Evolutionary conservation across 2,888 invertebrate genomes (phyloP), one percentile per base, ranked within the genome.

Genomic region (Anaspis maculata): DNA sequence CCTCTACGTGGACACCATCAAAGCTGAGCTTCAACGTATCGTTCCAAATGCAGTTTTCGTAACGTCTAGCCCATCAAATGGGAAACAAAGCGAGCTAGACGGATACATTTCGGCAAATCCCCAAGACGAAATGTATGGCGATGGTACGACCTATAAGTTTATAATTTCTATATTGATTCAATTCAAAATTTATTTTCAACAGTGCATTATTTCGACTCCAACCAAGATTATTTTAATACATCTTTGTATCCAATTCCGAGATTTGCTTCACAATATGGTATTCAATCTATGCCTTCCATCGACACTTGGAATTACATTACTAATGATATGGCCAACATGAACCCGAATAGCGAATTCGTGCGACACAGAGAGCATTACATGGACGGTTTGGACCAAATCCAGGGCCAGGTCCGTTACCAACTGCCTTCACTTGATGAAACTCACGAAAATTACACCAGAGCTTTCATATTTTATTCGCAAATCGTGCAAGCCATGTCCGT

Each of bases 251-350:
- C 86, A 1, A 73, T 74, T 9, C 79, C 91, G 0, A 73, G 97
- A 49, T 96, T 97, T 64, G 79, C 83, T 3, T 95, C 96, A 0
- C 98, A 99, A 64, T 99, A 91, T 57, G 98, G 98, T 1, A 83
- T 87, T 46, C 96, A 97, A 64, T 86, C 94, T 1, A 69, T 88
- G 44, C 94, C 96, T 0, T 79, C 83, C 2, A 59, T 80, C 10
- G 67, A 70, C 22, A 78, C 89, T 0, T 71, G 88, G 63, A 57
- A 67, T 24, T 71, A 73, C 9, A 80, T 79, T 0, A 70, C 76
- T 1, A 66, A 67, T 10, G 59, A 65, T 3, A 51, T 56, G 2
- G 62, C 41, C 6, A 75, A 80, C 57, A 69, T 79, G 15, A 49
- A 56, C 9, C 45, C 73, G 4, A 52, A 66, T 1, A 78, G 82